Evolutionary conservation across 2,797 vertebrate genomes (phyloP).

Genomic region (Hephaestus fuliginosus): DNA sequence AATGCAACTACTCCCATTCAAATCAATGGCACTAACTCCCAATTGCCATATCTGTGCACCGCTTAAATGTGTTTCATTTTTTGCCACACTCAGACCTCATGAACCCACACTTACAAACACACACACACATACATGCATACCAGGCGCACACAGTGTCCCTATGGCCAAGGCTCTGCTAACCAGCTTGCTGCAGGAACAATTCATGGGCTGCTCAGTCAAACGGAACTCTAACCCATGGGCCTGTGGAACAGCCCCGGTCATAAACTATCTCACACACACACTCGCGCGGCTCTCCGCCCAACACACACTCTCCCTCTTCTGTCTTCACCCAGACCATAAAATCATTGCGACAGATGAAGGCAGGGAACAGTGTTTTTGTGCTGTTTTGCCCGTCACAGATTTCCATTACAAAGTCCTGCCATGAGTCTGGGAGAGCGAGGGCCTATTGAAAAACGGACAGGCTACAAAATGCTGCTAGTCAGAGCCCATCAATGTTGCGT

Average conservation of each 20-base stretch:
- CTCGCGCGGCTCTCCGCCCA: conserved; percentile 18
- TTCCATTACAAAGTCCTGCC: conserved; percentile 85
- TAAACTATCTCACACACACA: conserved; percentile 69
- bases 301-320: conserved; percentile 49
- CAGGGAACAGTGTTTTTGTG: conserved; percentile 81
- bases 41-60: conserved; percentile 65
- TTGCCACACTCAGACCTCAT: conserved; percentile 30
- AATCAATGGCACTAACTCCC: conserved; percentile 73
- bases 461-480: conserved; percentile 81
- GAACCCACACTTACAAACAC: conserved; percentile 10
- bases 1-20: conserved; percentile 72
- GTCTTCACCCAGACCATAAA: conserved; percentile 76
- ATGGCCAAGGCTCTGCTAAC: conserved; percentile 66
- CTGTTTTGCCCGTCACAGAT: conserved; percentile 80
- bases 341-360: conserved; percentile 81
- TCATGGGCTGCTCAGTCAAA: conserved; percentile 77
- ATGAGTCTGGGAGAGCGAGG: conserved; percentile 76
- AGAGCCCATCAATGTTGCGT: conserved; percentile 76
- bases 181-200: conserved; percentile 73
- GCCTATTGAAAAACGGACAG: conserved; percentile 77
- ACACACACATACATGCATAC: not conserved
- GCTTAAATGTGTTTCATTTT: conserved; percentile 64
- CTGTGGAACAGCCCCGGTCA: conserved; percentile 68
- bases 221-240: conserved; percentile 76
- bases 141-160: conserved; percentile 21